Conservation (phyloP, 1,140 invertebrate genomes). For the Epicauta chinensis region DNA sequence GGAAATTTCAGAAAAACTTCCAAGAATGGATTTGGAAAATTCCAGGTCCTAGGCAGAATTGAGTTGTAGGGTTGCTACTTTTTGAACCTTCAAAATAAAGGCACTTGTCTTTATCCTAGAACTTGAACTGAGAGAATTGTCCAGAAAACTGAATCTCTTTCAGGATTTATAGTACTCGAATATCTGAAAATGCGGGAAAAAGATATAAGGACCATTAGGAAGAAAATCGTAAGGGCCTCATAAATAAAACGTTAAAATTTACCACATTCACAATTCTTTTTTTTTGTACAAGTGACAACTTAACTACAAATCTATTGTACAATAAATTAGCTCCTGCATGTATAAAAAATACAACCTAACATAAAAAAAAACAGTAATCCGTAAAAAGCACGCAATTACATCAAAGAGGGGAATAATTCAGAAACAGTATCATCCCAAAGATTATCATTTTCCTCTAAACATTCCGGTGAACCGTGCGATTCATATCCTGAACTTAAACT, state of each 20-base stretch:
- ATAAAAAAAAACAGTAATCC: too few relatives aligned
- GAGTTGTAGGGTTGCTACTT: too few relatives aligned
- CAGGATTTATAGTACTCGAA: too few relatives aligned
- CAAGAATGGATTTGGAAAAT: too few relatives aligned
- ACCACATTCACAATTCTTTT: slow-evolving; percentile 12
- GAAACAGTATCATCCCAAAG: slow-evolving; percentile 37
- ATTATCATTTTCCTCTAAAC: slow-evolving; percentile 27
- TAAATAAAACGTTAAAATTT: background rate
- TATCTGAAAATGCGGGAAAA: too few relatives aligned
- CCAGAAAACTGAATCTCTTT: too few relatives aligned
- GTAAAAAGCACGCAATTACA: too few relatives aligned
- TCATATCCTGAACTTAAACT: slow-evolving; percentile 41
- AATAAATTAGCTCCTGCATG: slow-evolving; percentile 5
- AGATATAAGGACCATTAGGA: background rate
- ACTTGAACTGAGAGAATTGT: too few relatives aligned
- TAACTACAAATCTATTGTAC: background rate
- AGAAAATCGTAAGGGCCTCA: background rate
- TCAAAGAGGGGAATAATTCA: slow-evolving; percentile 38
- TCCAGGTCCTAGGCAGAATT: too few relatives aligned
- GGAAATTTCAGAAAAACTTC: too few relatives aligned
- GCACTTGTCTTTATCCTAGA: too few relatives aligned
- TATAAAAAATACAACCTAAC: background rate
- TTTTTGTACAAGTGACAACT: background rate
- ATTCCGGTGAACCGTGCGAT: slow-evolving; percentile 37
- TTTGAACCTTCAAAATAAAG: too few relatives aligned